phyloP scores from a whole-genome alignment of 1,140 invertebrate species.

The Caerostris darwini region DNA sequence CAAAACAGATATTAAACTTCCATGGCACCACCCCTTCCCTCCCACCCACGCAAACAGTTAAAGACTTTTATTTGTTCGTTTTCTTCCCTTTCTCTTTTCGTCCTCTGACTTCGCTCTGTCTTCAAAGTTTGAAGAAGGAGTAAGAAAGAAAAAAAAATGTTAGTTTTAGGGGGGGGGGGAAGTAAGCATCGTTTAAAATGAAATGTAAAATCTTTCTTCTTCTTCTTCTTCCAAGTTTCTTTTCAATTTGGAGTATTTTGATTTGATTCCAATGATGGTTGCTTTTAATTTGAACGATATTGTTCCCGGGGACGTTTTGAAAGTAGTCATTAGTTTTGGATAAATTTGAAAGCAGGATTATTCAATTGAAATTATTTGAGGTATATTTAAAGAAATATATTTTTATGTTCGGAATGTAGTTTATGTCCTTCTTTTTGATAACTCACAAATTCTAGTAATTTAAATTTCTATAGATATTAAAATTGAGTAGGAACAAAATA shows the following conservation, averaged over 20 bases:
- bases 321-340: too few relatives aligned
- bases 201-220: not conserved
- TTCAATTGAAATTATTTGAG: too few relatives aligned
- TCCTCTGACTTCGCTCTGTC: not conserved
- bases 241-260: not conserved
- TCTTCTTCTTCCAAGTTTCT: not conserved
- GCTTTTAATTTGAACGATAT: too few relatives aligned
- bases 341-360: too few relatives aligned
- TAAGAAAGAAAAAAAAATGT: not conserved
- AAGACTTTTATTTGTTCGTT: constrained; percentile 21
- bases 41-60: not conserved
- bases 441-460: too few relatives aligned
- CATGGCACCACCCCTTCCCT: not conserved
- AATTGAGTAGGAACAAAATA: too few relatives aligned
- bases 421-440: too few relatives aligned
- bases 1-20: constrained; percentile 9
- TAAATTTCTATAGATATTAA: too few relatives aligned
- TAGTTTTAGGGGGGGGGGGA: not conserved
- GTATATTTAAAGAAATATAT: too few relatives aligned
- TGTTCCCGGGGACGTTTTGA: too few relatives aligned
- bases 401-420: too few relatives aligned
- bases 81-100: not conserved
- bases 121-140: not conserved
- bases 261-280: not conserved
- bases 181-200: not conserved